Evolutionary conservation across 2,888 invertebrate genomes (phyloP).

Genomic region (Drosophila percnosoma): DNA sequence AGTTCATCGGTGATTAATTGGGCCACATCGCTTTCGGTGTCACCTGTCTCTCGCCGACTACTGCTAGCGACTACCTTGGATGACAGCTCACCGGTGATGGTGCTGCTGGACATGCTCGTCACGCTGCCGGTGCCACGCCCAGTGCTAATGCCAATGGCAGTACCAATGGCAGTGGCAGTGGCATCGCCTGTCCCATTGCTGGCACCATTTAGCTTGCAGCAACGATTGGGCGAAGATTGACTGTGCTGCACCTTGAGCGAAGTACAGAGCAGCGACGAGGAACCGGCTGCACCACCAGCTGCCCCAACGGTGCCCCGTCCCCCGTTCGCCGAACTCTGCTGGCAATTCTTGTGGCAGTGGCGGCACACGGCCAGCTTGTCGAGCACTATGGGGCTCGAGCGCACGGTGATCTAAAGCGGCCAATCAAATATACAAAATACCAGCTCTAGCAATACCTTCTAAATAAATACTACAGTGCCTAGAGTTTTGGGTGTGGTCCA

Average conservation of each 20-base stretch:
- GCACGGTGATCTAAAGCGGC: conserved; percentile 88
- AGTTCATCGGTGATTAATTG: conserved; percentile 81
- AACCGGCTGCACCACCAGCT: conserved; percentile 28
- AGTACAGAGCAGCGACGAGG: conserved; percentile 78
- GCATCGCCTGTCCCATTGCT: not conserved
- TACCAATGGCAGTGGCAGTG: conserved; percentile 3
- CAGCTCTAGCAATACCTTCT: conserved; percentile 41
- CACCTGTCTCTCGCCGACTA: conserved; percentile 76
- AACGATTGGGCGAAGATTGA: conserved; percentile 84
- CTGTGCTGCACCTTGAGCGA: conserved; percentile 85
- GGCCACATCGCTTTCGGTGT: conserved; percentile 82
- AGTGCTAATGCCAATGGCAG: conserved; percentile 16
- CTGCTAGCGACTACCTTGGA: conserved; percentile 75
- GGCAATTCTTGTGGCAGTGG: conserved; percentile 92
- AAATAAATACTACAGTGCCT: not conserved
- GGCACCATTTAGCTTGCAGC: conserved; percentile 82
- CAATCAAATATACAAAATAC: conserved; percentile 15
- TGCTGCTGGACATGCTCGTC: conserved; percentile 83
- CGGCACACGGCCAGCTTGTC: conserved; percentile 91
- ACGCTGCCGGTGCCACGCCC: conserved; percentile 69
- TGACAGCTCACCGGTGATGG: conserved; percentile 81
- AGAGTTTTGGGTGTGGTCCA: conserved; percentile 7
- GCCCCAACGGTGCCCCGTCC: conserved; percentile 26
- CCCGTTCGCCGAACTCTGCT: conserved; percentile 63
- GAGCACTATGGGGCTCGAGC: conserved; percentile 89